Evolutionary conservation across 1,140 invertebrate species (phyloP), one percentile per base, ranked within the genome.

Genomic region (Drosophila arawakana): DNA sequence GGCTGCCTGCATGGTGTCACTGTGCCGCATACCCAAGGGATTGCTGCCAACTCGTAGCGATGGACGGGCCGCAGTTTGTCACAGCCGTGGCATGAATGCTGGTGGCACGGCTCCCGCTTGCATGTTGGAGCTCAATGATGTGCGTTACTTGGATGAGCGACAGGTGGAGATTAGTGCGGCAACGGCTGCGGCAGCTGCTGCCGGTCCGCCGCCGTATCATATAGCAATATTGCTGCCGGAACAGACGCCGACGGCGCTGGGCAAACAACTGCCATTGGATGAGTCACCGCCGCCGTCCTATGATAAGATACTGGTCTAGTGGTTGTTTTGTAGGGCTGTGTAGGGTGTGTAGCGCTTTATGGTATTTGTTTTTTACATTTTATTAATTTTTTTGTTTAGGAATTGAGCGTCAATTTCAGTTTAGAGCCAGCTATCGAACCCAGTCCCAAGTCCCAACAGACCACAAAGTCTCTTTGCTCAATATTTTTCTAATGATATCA

Each of bases 221-320:
- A 94, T 95, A 92, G 94, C 94, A 49, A 94, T 94, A 44, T 78
- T 94, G 18, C 92, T 94, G 78, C 94, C 94, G 41, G 93, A 94
- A n/a, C 84, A 89, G 44, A 84, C 85, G 10, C 58, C 72, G 41
- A 68, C 80, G 44, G 60, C 61, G 13, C 21, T 89, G 78, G 81
- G 78, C 11, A 90, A 92, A 15, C 78, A 92, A 41, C 91, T 93
- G 35, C 78, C 73, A 30, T n/a, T 88, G 70, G 91, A 92, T 71
- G 94, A 94, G 78, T 92, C 93, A 25, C 94, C 94, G 44, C 94
- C 94, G 43, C 94, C 94, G 50, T 94, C 94, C 71, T 94, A 94
- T 70, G 94, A 94, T 72, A 94, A 94, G 76, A 93, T 94, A 66
- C 91, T 94, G 25, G 25, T 30, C 6, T 30, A 30, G 25, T 30